Evolutionary conservation across 1,140 invertebrate genomes (phyloP), one percentile per base, ranked within the genome.

Genomic region (Dendroctonus ponderosae): DNA sequence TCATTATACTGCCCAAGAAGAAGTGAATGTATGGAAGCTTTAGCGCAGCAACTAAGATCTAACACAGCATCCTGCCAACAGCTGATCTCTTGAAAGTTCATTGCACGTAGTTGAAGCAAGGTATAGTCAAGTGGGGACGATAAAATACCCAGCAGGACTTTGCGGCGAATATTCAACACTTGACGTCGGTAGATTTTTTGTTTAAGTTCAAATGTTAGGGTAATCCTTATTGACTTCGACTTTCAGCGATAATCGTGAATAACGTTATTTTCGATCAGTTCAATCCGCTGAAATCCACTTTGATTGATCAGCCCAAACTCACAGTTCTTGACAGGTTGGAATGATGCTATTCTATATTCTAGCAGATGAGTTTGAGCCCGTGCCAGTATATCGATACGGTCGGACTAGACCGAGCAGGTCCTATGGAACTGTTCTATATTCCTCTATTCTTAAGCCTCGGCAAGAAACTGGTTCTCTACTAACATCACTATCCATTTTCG

Each of bases 51-150:
- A 52, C 37, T 43, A 59, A 50, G 58, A 44, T 56, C 56, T 59
- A 52, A 61, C 41, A 54, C 66, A 67, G 66, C 66, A 54, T 67
- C 66, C 58, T 60, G 37, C 40, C 66, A 67, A 61, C 66, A 67
- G 66, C 66, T 67, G 66, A 67, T 67, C 58, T 62, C 66, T 67
- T 67, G 26, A 61, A 62, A 67, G 66, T 67, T 67, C 66, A 67
- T 67, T 67, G 66, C 50, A 61, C 66, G 66, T 61, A 7, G 48
- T 60, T 51, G 49, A 49, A 43, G 50, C 40, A 39, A 7, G 9
- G 6, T 11, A 37, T 59, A 59, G 56, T 59, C 9, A 3, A 38
- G 52, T 37, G 6, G 44, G 15, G 43, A 41, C 42, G 49, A 67
- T 61, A 67, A 61, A 67, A 12, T 53, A 56, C 3, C 11, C 8